Percentiles rank a stretch among this genome's conserved stretches.
Conservation (phyloP, 2,113 vertebrate species). For the Sitta europaea region DNA sequence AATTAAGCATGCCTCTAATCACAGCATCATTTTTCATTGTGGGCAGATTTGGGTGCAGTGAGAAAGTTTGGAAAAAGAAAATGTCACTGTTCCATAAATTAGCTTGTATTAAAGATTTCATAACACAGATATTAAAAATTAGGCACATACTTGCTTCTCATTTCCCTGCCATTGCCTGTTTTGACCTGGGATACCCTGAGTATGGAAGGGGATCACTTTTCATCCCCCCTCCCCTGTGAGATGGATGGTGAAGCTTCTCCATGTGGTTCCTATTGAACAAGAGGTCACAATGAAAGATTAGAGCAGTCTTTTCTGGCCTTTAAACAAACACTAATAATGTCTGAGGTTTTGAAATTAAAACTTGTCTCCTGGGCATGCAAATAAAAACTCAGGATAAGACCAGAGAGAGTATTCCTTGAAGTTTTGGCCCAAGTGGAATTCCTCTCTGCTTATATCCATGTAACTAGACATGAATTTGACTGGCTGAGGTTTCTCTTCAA, state of each 20-base stretch:
- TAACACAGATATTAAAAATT: background rate
- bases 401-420: background rate
- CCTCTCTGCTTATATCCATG: background rate
- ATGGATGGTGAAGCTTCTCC: background rate
- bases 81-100: background rate
- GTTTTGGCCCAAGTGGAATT: background rate
- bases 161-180: background rate
- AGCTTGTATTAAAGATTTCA: background rate
- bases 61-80: background rate
- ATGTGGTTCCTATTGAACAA: background rate
- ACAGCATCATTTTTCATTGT: constrained; percentile 21
- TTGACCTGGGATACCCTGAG: background rate
- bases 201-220: background rate
- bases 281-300: background rate
- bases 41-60: background rate
- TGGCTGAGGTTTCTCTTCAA: background rate
- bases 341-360: background rate
- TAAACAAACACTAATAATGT: background rate
- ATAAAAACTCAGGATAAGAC: background rate
- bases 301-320: background rate
- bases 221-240: accelerated
- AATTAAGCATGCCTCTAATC: constrained; percentile 50
- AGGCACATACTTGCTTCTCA: background rate
- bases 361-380: background rate
- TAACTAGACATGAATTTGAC: background rate